phyloP scores from a whole-genome alignment of 2,113 vertebrate species.

The Tragelaphus scriptus region DNA sequence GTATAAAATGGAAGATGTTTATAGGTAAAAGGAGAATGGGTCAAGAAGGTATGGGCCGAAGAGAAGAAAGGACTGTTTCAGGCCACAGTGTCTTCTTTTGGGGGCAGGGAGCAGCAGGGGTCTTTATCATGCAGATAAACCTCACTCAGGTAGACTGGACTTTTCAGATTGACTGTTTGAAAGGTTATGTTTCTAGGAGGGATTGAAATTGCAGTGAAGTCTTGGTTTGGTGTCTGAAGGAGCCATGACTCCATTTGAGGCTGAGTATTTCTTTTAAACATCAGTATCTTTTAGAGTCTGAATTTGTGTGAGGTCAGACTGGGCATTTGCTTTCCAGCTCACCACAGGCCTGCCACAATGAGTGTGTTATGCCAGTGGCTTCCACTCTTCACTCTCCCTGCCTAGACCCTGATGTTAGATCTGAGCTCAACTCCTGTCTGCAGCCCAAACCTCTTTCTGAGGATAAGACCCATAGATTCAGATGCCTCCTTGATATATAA shows the following conservation, averaged over 20 bases:
- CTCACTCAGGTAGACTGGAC: not conserved
- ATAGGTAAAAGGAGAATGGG: not conserved
- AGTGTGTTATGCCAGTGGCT: not conserved
- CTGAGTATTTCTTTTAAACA: not conserved
- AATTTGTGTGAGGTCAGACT: not conserved
- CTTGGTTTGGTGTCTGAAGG: not conserved
- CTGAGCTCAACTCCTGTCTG: not conserved
- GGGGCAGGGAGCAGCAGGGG: not conserved
- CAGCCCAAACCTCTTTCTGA: not conserved
- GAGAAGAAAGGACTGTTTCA: not conserved
- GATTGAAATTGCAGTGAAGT: not conserved
- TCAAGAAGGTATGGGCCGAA: not conserved
- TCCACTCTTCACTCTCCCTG: not conserved
- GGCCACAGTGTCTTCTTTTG: not conserved
- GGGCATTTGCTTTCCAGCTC: not conserved
- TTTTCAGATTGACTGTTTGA: not conserved
- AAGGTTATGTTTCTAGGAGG: not conserved
- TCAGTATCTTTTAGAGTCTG: not conserved
- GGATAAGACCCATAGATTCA: not conserved
- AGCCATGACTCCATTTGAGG: not conserved
- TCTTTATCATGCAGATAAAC: not conserved
- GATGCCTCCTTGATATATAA: not conserved
- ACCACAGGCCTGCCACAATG: rapidly evolving
- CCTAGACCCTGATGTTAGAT: not conserved
- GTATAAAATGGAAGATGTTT: not conserved